A percentile compares a stretch with the other conserved stretches of the same genome.
phyloP scores from a whole-genome alignment of 2,888 invertebrate species.

The Euzetes globulus region DNA sequence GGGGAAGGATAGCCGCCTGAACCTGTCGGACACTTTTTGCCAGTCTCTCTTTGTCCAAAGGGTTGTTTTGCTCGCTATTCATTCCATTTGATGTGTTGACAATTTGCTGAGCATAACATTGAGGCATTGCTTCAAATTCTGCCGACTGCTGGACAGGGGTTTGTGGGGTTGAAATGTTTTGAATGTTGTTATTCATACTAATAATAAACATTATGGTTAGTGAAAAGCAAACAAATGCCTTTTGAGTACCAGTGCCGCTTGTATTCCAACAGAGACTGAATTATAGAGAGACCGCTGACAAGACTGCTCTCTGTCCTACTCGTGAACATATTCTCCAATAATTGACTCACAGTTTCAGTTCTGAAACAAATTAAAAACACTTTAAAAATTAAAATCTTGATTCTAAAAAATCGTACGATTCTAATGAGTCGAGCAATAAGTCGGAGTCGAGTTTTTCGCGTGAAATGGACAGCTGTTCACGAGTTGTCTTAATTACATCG shows the following conservation, averaged over 20 bases:
- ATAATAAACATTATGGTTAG: neutral
- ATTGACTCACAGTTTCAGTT: conserved; percentile 58
- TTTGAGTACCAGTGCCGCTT: conserved; percentile 46
- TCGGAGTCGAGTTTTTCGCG: conserved; percentile 60
- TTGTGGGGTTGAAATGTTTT: neutral
- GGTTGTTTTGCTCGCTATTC: neutral
- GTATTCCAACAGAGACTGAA: conserved; percentile 61
- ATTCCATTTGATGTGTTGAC: too few species aligned
- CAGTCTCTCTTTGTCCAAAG: conserved; percentile 51
- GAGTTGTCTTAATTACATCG: conserved; percentile 57
- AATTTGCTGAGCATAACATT: conserved; percentile 5
- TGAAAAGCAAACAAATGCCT: neutral
- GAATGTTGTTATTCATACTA: neutral
- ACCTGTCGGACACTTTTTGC: conserved; percentile 58
- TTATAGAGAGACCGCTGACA: conserved; percentile 68
- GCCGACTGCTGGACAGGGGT: neutral
- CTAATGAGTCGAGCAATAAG: conserved; percentile 64
- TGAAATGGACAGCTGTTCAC: conserved; percentile 43
- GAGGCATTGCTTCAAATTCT: conserved; percentile 26
- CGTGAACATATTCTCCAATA: conserved; percentile 67
- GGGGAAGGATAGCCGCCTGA: conserved; percentile 58
- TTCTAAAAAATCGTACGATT: conserved; percentile 60
- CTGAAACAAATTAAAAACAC: conserved; percentile 48
- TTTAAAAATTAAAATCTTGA: neutral
- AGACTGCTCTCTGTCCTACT: conserved; percentile 59